phyloP scores from a whole-genome alignment of 2,113 vertebrate genomes.

The Orycteropus afer region DNA sequence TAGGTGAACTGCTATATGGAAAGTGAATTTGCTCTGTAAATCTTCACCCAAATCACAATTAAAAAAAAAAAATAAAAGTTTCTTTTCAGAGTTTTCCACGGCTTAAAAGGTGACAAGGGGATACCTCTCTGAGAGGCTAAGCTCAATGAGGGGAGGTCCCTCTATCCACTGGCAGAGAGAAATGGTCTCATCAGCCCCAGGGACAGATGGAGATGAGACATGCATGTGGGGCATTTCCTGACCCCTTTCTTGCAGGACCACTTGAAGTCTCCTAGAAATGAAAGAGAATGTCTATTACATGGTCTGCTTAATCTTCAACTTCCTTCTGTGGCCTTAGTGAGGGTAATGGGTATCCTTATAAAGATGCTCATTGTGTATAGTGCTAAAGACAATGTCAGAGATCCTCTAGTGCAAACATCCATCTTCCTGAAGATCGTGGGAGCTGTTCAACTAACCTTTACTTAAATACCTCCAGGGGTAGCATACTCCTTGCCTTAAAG shows the following conservation, averaged over 20 bases:
- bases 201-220: background rate
- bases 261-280: background rate
- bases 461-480: background rate
- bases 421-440: background rate
- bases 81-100: slow-evolving; percentile 14
- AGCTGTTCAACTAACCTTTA: background rate
- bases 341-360: background rate
- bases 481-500: background rate
- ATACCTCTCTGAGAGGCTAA: background rate
- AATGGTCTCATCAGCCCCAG: background rate
- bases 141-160: background rate
- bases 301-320: background rate
- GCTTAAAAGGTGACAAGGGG: background rate
- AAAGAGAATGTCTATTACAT: background rate
- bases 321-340: background rate
- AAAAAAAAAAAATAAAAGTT: too few species aligned
- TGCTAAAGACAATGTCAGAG: background rate
- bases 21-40: too few species aligned
- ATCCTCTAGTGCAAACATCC: background rate
- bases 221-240: background rate
- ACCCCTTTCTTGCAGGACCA: background rate
- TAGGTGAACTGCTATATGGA: too few species aligned
- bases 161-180: background rate
- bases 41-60: too few species aligned
- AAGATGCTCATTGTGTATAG: background rate